Conservation (phyloP, 2,888 invertebrate genomes). For the Conomelus anceps region DNA sequence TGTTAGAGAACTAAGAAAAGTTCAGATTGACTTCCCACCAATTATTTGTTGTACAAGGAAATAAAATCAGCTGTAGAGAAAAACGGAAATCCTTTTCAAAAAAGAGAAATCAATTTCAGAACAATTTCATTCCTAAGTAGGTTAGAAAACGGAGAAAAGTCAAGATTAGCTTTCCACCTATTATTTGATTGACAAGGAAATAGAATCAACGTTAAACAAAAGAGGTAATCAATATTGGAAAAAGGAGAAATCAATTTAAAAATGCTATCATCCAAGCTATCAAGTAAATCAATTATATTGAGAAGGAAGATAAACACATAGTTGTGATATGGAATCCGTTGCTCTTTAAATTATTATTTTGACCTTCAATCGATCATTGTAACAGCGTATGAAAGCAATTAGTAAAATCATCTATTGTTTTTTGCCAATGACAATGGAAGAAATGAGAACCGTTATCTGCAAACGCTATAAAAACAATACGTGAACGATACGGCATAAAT, state of each 20-base stretch:
- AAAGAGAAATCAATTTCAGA: too few species aligned
- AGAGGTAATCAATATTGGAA: too few species aligned
- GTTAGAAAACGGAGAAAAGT: too few species aligned
- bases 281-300: not conserved
- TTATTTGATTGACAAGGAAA: too few species aligned
- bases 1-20: too few species aligned
- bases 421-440: not conserved
- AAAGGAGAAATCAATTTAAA: not conserved
- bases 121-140: too few species aligned
- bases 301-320: not conserved
- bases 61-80: too few species aligned
- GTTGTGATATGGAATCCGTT: not conserved
- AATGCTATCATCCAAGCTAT: not conserved
- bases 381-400: not conserved
- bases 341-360: not conserved
- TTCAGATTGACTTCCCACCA: too few species aligned
- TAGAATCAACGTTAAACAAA: too few species aligned
- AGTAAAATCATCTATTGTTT: not conserved
- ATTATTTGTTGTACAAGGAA: too few species aligned
- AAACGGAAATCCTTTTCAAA: too few species aligned
- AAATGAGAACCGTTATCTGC: not conserved
- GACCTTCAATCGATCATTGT: not conserved
- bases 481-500: not conserved
- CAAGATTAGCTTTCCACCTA: too few species aligned
- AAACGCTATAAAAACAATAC: not conserved